These are phyloP conservation scores for Synanthedon andrenaeformis DNA, from an alignment of 2,888 invertebrate species.

Conservation along the genomic window DNA sequence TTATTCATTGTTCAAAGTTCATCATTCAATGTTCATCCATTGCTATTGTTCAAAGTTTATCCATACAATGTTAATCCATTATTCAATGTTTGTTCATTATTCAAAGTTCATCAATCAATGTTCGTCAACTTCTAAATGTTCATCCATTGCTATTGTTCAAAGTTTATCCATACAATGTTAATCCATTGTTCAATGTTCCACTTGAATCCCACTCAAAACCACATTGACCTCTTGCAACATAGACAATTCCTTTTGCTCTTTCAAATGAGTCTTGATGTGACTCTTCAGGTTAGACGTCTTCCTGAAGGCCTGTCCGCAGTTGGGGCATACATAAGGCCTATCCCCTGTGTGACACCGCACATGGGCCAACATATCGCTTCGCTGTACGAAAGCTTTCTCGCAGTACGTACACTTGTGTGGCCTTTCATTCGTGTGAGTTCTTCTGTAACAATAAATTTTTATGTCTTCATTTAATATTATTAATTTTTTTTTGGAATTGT, in stretches of 20 bases:
- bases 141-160: too few species aligned
- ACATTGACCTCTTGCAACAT: slow-evolving; percentile 5
- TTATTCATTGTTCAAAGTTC: too few species aligned
- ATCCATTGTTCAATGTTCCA: background rate
- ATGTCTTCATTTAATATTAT: too few species aligned
- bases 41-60: too few species aligned
- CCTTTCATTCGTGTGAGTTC: slow-evolving; percentile 72
- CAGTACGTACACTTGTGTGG: slow-evolving; percentile 69
- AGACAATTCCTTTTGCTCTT: slow-evolving; percentile 10
- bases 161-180: too few species aligned
- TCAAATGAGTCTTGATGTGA: slow-evolving; percentile 56
- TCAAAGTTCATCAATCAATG: background rate
- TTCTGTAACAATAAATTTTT: slow-evolving; percentile 15
- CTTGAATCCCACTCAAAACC: slow-evolving; percentile 2
- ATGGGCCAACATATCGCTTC: slow-evolving; percentile 69
- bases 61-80: too few species aligned
- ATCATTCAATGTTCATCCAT: too few species aligned
- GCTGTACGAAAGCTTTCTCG: slow-evolving; percentile 68
- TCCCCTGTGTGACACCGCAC: slow-evolving; percentile 69
- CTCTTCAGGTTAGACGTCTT: slow-evolving; percentile 62
- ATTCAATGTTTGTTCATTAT: too few species aligned
- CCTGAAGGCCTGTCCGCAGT: slow-evolving; percentile 64
- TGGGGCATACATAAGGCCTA: slow-evolving; percentile 49
- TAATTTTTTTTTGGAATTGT: slow-evolving; percentile 13
- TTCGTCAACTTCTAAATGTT: too few species aligned